Base-by-base conservation (phyloP, 2,888 invertebrate species). In the Ecliptopera silaceata region DNA sequence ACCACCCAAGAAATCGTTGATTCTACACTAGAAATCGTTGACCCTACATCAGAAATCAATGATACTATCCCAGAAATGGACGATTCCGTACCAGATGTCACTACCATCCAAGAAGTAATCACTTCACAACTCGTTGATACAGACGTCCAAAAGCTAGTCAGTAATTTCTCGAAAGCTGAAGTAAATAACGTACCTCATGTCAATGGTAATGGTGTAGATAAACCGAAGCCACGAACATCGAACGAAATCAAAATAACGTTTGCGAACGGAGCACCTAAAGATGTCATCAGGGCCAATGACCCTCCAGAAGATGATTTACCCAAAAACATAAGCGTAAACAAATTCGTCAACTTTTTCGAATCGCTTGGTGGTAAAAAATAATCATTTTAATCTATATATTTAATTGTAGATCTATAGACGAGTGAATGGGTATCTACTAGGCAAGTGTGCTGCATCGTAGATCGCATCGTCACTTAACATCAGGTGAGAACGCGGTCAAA, bases 281-380 rank as follows among this genome's bases (percentile, higher is more conserved):
- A 91, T 12, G 89, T 91, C 0, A 89, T 91, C 2, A 77, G 91
- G 29, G 91, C 91, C 0, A 91, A 89, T 32, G 91, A 91, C 36
- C 91, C 91, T 0, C 91, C 90, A 0, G 91, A 91, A 67, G 90
- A 91, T 17, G 91, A 91, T 65, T 61, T 91, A 6, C 91, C 91
- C 1, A 91, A 91, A 47, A 91, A 91, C 34, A 91, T 91, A 65
- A 91, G 91, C 0, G 91, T 91, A 0, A 91, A 90, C 58, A 91
- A 89, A 59, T 91, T 91, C 57, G 91, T 91, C 0, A 91, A 89
- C 64, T 91, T 91, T 75, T 91, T 91, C 49, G 91, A 91, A 62
- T 88, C 89, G 11, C 83, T 91, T 12, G 90, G 90, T 2, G 87
- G 86, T 2, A 90, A 89, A 54, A 91, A 91, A 80, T 89, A 79